These are phyloP conservation scores for Brienomyrus longianalis DNA, from an alignment of 2,113 vertebrate genomes.

Conservation along the genomic window DNA sequence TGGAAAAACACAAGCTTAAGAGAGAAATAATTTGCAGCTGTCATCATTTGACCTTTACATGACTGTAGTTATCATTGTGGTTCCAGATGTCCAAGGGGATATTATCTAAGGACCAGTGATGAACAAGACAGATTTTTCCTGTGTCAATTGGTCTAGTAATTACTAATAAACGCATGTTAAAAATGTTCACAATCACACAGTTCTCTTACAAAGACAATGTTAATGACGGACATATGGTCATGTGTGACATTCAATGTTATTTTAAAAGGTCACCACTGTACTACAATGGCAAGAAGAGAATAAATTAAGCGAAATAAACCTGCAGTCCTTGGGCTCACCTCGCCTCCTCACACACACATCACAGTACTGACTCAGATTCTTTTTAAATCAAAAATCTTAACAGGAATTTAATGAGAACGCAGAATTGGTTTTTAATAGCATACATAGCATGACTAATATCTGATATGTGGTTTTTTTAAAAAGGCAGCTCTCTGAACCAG, in stretches of 20 bases:
- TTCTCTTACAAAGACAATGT: background rate
- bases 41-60: background rate
- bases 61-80: background rate
- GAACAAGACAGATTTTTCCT: background rate
- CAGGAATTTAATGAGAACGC: background rate
- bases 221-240: background rate
- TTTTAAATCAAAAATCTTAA: background rate
- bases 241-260: background rate
- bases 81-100: background rate
- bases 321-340: background rate
- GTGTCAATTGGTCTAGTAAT: background rate
- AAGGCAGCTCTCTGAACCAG: background rate
- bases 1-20: background rate
- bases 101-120: background rate
- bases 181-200: background rate
- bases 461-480: background rate
- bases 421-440: background rate
- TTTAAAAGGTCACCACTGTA: background rate
- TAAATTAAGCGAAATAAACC: background rate
- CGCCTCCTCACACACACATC: background rate
- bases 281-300: background rate
- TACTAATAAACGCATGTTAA: background rate
- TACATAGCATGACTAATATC: slow-evolving; percentile 10
- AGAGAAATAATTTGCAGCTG: background rate
- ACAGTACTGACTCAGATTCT: background rate